These are phyloP conservation scores for Parthenolecanium corni DNA, from an alignment of 2,888 invertebrate species.

Conservation along the genomic window DNA sequence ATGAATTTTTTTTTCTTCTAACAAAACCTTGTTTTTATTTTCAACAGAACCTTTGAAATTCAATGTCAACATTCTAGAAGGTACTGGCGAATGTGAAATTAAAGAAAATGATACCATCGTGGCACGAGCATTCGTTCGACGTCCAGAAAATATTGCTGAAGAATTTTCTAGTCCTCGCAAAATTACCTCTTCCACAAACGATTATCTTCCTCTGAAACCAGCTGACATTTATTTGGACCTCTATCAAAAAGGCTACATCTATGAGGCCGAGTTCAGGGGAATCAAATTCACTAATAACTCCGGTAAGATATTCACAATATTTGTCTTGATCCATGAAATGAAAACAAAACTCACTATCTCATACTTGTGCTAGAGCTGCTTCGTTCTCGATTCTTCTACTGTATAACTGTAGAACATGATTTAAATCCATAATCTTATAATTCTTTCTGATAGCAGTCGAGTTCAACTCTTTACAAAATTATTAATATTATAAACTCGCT, in stretches of 20 bases:
- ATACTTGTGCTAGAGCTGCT: too few relatives aligned
- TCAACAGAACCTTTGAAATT: constrained; percentile 52
- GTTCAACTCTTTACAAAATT: too few relatives aligned
- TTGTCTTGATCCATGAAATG: too few relatives aligned
- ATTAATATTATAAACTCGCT: too few relatives aligned
- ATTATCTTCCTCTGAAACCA: constrained; percentile 46
- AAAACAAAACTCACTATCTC: background rate
- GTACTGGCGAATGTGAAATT: constrained; percentile 76
- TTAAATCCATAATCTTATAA: too few relatives aligned
- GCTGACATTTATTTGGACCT: constrained; percentile 78
- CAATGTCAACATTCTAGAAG: constrained; percentile 68
- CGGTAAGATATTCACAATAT: constrained; percentile 37
- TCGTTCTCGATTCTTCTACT: too few relatives aligned
- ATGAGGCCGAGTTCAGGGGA: constrained; percentile 70
- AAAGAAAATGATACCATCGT: constrained; percentile 73
- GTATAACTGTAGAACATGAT: too few relatives aligned
- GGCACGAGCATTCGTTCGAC: constrained; percentile 63
- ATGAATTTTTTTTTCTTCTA: too few relatives aligned
- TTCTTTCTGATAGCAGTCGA: too few relatives aligned
- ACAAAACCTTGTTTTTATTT: background rate
- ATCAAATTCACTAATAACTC: constrained; percentile 60
- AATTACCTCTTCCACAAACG: constrained; percentile 38
- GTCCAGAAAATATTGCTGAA: constrained; percentile 50
- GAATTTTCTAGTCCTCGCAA: constrained; percentile 48
- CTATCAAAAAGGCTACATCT: constrained; percentile 74